Conservation (phyloP, 2,888 invertebrate genomes). For the Hoplodrina blanda region DNA sequence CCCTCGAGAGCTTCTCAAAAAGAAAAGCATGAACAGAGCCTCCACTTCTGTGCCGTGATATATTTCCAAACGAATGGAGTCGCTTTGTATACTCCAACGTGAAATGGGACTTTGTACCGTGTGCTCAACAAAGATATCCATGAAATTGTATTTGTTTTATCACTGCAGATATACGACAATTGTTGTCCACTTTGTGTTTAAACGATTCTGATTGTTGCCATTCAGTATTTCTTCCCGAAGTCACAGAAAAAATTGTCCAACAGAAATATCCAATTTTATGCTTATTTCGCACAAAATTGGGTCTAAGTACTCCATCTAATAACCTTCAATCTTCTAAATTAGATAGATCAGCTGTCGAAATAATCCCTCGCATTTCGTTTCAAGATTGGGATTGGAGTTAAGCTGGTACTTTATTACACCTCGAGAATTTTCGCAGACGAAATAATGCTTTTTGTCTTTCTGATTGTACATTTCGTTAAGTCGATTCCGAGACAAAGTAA, state of each 20-base stretch:
- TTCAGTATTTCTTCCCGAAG: slow-evolving; percentile 3
- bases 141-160: slow-evolving; percentile 68
- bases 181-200: slow-evolving; percentile 39
- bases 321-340: slow-evolving; percentile 50
- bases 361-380: slow-evolving; percentile 50
- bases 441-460: slow-evolving; percentile 43
- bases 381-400: slow-evolving; percentile 45
- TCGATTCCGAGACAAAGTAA: slow-evolving; percentile 39
- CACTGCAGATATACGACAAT: slow-evolving; percentile 50
- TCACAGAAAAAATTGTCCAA: background rate
- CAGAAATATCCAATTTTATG: slow-evolving; percentile 20
- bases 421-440: slow-evolving; percentile 34
- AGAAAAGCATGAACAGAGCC: slow-evolving; percentile 58
- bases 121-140: slow-evolving; percentile 66
- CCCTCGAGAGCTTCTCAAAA: slow-evolving; percentile 66
- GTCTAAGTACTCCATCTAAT: slow-evolving; percentile 39
- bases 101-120: slow-evolving; percentile 67
- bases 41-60: slow-evolving; percentile 60
- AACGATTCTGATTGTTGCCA: slow-evolving; percentile 34
- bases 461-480: slow-evolving; percentile 46
- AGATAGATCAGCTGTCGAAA: slow-evolving; percentile 45
- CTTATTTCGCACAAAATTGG: slow-evolving; percentile 37
- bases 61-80: slow-evolving; percentile 70
- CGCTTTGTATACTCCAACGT: slow-evolving; percentile 64
- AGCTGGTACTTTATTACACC: slow-evolving; percentile 52